Evolutionary conservation across 92 coral and sea anemone genomes (phyloP).

Genomic region (Paramuricea clavata): DNA sequence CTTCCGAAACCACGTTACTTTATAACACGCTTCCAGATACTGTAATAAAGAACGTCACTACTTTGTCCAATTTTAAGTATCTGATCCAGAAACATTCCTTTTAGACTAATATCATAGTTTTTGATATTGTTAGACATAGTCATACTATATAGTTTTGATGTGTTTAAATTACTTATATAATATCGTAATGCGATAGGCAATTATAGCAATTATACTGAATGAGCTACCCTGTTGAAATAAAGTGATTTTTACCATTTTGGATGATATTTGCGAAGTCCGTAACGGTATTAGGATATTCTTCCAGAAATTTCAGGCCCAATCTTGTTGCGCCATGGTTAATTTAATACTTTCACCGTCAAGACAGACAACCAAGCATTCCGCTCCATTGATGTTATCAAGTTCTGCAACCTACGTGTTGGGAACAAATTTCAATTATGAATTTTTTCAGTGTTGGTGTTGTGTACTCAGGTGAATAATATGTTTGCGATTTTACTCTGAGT

Average conservation of each 20-base stretch:
- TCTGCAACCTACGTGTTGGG: too few species aligned
- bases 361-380: too few species aligned
- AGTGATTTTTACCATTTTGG: too few species aligned
- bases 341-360: too few species aligned
- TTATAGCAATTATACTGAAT: not conserved
- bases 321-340: not conserved
- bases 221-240: too few species aligned
- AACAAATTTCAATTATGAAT: too few species aligned
- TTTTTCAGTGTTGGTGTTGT: too few species aligned
- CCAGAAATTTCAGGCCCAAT: not conserved
- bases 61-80: not conserved
- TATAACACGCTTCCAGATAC: slow-evolving; percentile 23
- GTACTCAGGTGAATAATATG: too few species aligned
- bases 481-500: too few species aligned
- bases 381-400: too few species aligned
- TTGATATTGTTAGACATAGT: not conserved
- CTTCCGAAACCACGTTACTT: slow-evolving; percentile 26
- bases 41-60: slow-evolving; percentile 15
- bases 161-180: not conserved
- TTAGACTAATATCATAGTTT: not conserved
- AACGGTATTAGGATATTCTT: not conserved
- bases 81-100: not conserved
- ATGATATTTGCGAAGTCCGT: not conserved
- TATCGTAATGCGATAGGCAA: too few species aligned
- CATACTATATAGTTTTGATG: not conserved